phyloP scores from a whole-genome alignment of 2,888 invertebrate genomes.

The Amiota minor region DNA sequence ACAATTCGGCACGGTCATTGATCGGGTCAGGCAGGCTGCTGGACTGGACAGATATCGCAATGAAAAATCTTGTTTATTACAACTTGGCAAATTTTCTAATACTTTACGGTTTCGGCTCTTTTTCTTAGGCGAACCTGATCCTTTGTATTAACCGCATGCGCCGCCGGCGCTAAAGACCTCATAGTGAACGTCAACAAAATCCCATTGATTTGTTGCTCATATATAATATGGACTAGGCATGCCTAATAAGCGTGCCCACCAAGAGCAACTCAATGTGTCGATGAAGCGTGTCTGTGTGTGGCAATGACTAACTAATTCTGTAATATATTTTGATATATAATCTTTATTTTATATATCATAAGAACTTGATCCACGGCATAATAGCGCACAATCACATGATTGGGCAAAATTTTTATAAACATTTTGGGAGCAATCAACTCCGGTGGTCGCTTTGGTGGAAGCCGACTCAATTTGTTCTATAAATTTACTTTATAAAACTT shows the following conservation, averaged over 20 bases:
- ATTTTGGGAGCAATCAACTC: neutral
- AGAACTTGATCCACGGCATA: neutral
- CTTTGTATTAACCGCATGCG: conserved; percentile 40
- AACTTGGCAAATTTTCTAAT: conserved; percentile 66
- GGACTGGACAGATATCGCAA: conserved; percentile 43
- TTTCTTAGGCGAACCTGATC: no score
- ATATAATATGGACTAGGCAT: conserved; percentile 32
- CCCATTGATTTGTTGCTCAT: conserved; percentile 20
- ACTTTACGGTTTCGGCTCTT: conserved; percentile 38
- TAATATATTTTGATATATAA: neutral
- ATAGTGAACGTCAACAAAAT: conserved; percentile 45
- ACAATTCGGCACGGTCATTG: conserved; percentile 60
- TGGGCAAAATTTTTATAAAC: conserved; percentile 33
- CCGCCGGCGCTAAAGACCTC: conserved; percentile 49
- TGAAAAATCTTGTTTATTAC: conserved; percentile 69
- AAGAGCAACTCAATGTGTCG: conserved; percentile 10
- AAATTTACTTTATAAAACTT: no score
- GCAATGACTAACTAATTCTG: neutral
- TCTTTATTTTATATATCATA: neutral
- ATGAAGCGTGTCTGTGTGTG: conserved; percentile 30
- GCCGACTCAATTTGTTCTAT: conserved; percentile 23
- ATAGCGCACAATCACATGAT: conserved; percentile 40
- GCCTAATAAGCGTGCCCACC: conserved; percentile 66
- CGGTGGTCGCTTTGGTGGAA: conserved; percentile 41
- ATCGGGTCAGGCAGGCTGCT: neutral